Conservation (phyloP, 2,888 invertebrate species). For the Oscheius sp. region DNA sequence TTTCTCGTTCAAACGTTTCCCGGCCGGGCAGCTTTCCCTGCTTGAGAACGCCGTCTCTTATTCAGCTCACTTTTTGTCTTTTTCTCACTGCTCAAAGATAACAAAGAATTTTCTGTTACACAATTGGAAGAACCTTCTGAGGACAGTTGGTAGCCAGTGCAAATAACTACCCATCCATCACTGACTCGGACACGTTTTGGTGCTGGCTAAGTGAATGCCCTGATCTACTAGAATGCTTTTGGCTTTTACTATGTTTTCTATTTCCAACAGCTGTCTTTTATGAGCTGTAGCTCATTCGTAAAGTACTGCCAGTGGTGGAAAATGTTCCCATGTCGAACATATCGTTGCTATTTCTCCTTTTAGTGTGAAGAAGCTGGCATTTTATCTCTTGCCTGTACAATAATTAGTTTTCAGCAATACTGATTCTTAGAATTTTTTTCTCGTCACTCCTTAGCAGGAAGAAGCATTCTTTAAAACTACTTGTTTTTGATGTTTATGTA, state of each 20-base stretch:
- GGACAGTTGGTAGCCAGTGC: conserved; percentile 24
- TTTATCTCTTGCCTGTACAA: background rate
- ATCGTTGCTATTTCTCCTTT: conserved; percentile 6
- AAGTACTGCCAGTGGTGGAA: conserved; percentile 10
- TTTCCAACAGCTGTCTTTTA: conserved; percentile 30
- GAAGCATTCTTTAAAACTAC: too few relatives aligned
- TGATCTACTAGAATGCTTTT: background rate
- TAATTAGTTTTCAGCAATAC: background rate
- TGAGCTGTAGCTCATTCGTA: conserved; percentile 30
- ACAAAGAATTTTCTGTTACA: background rate
- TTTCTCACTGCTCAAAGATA: background rate
- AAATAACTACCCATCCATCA: conserved; percentile 34
- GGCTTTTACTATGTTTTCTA: conserved; percentile 22
- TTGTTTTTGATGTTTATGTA: background rate
- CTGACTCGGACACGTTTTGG: conserved; percentile 24
- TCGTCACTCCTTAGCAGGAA: too few relatives aligned
- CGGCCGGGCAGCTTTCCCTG: conserved; percentile 21
- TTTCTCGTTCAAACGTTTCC: conserved; percentile 33
- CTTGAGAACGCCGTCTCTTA: conserved; percentile 8
- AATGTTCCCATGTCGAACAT: conserved; percentile 8
- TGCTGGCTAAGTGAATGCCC: conserved; percentile 21
- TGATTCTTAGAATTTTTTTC: too few relatives aligned
- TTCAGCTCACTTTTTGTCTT: conserved; percentile 4
- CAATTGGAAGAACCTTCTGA: background rate
- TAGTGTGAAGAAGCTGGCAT: conserved; percentile 15